phyloP scores from a whole-genome alignment of 2,113 vertebrate genomes.

The Blennius ocellaris region DNA sequence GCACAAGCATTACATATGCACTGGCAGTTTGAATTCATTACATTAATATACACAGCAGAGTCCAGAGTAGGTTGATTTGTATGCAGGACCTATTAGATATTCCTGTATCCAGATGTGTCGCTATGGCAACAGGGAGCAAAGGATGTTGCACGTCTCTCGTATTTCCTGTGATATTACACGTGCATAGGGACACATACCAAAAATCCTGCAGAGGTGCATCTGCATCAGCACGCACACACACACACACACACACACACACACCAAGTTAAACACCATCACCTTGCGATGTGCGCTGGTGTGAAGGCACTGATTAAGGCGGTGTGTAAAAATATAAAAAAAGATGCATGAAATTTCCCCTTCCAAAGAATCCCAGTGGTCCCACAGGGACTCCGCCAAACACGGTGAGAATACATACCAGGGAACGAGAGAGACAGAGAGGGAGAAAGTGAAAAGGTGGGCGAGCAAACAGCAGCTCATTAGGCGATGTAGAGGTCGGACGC shows the following conservation, averaged over 20 bases:
- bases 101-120: constrained; percentile 70
- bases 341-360: constrained; percentile 48
- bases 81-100: constrained; percentile 56
- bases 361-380: constrained; percentile 51
- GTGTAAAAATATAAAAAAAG: constrained; percentile 51
- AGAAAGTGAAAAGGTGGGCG: constrained; percentile 19
- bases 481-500: constrained; percentile 37
- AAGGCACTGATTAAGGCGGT: neutral
- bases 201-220: neutral
- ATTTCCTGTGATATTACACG: constrained; percentile 59
- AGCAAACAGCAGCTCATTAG: constrained; percentile 67
- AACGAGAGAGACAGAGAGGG: neutral
- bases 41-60: neutral
- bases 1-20: no score
- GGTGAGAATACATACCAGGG: constrained; percentile 48
- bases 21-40: no score
- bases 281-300: constrained; percentile 34
- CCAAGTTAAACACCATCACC: constrained; percentile 47
- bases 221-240: neutral
- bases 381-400: constrained; percentile 43
- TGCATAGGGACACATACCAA: constrained; percentile 2
- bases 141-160: constrained; percentile 61
- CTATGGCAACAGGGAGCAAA: constrained; percentile 73
- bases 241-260: constrained; percentile 5
- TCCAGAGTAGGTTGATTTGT: constrained; percentile 55